Evolutionary conservation across 2,888 invertebrate species (phyloP).

Genomic region (Dasypolia templi): DNA sequence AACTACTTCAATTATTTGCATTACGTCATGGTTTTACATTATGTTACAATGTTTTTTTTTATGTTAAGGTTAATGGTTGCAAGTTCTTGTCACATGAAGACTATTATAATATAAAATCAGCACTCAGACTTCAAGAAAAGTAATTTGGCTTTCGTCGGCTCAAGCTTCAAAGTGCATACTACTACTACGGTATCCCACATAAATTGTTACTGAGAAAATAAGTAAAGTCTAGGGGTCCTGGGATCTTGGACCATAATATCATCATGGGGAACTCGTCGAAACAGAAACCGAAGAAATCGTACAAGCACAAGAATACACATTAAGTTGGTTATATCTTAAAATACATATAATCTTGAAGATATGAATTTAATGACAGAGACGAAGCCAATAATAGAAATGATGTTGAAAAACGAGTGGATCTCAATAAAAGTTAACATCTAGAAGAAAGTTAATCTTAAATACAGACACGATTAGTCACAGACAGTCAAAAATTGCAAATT

Average conservation of each 20-base stretch:
- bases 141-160: too few relatives aligned
- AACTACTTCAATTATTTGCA: neutral
- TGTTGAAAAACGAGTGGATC: neutral
- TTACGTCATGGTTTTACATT: too few relatives aligned
- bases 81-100: neutral
- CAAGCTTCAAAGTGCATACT: too few relatives aligned
- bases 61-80: neutral
- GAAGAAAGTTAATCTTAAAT: constrained; percentile 15
- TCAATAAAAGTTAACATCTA: neutral
- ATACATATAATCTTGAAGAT: neutral
- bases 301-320: neutral
- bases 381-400: neutral
- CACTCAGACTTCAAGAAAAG: too few relatives aligned
- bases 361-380: neutral
- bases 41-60: too few relatives aligned
- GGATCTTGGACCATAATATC: neutral
- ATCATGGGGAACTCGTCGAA: neutral
- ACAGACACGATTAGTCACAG: neutral
- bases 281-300: neutral
- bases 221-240: too few relatives aligned
- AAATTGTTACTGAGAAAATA: too few relatives aligned
- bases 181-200: too few relatives aligned
- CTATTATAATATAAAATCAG: too few relatives aligned
- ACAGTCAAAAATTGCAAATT: neutral
- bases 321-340: neutral